These are phyloP conservation scores for Pipistrellus kuhlii DNA, from an alignment of 2,797 vertebrate genomes.

Conservation along the genomic window DNA sequence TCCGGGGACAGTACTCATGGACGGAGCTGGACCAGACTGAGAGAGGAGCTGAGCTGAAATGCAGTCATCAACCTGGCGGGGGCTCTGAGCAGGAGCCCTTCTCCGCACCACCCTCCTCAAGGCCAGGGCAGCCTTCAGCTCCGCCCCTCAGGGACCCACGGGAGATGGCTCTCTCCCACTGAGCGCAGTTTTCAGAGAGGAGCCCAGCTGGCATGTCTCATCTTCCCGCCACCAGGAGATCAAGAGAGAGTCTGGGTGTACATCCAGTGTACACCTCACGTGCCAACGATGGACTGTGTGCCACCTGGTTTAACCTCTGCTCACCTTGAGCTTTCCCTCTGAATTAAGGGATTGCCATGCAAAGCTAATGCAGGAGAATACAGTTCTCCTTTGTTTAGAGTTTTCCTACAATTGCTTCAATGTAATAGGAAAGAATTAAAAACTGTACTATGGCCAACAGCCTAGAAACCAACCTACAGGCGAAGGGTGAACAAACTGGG, in stretches of 20 bases:
- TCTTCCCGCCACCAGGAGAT: neutral
- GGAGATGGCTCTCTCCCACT: neutral
- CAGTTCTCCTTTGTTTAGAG: neutral
- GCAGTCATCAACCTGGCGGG: neutral
- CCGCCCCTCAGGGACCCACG: too few species aligned
- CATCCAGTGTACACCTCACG: neutral
- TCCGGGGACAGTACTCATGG: neutral
- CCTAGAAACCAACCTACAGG: neutral
- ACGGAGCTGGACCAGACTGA: neutral
- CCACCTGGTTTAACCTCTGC: neutral
- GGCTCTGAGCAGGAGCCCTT: neutral
- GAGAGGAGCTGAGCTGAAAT: neutral
- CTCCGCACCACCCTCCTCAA: neutral
- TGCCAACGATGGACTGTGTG: neutral
- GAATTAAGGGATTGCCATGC: neutral
- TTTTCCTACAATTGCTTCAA: neutral
- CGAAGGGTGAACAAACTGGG: neutral
- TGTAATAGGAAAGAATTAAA: neutral
- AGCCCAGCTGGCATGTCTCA: neutral
- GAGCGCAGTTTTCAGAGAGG: neutral
- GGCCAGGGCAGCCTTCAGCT: neutral
- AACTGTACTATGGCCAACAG: neutral
- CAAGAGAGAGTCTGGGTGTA: neutral
- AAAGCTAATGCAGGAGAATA: neutral
- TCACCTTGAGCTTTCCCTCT: neutral